Evolutionary conservation across 2,113 vertebrate species (phyloP).

Genomic region (Limanda limanda): DNA sequence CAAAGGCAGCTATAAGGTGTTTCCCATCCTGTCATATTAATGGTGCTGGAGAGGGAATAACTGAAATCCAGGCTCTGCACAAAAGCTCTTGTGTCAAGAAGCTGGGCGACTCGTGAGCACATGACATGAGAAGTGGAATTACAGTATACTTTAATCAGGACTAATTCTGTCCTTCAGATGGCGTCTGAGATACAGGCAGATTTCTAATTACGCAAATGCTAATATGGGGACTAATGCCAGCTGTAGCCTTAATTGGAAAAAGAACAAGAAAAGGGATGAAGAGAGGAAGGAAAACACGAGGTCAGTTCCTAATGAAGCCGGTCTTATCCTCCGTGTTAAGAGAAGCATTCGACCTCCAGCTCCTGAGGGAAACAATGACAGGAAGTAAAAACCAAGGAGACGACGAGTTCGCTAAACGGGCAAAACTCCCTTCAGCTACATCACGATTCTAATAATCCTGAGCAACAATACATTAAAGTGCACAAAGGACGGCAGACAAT

Average conservation of each 20-base stretch:
- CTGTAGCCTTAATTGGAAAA: not conserved
- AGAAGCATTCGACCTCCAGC: not conserved
- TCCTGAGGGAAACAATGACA: not conserved
- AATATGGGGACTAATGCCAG: not conserved
- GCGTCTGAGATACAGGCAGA: not conserved
- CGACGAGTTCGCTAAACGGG: no score
- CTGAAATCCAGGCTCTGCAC: not conserved
- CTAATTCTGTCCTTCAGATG: slow-evolving; percentile 4
- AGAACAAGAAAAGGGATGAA: not conserved
- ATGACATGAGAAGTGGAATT: not conserved
- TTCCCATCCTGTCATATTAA: not conserved
- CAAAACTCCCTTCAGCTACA: no score
- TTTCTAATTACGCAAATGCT: not conserved
- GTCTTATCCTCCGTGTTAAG: no score
- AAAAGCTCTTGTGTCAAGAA: slow-evolving; percentile 2
- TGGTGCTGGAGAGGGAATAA: not conserved
- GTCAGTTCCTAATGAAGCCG: not conserved
- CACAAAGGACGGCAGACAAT: slow-evolving; percentile 1
- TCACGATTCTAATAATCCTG: not conserved
- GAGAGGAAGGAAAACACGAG: not conserved
- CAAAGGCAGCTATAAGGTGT: not conserved
- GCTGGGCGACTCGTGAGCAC: not conserved
- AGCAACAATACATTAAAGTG: slow-evolving; percentile 5
- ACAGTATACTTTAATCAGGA: not conserved
- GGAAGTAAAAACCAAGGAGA: not conserved